Evolutionary conservation across 1,140 invertebrate genomes (phyloP), one percentile per base, ranked within the genome.

Genomic region (Drosophila busckii): DNA sequence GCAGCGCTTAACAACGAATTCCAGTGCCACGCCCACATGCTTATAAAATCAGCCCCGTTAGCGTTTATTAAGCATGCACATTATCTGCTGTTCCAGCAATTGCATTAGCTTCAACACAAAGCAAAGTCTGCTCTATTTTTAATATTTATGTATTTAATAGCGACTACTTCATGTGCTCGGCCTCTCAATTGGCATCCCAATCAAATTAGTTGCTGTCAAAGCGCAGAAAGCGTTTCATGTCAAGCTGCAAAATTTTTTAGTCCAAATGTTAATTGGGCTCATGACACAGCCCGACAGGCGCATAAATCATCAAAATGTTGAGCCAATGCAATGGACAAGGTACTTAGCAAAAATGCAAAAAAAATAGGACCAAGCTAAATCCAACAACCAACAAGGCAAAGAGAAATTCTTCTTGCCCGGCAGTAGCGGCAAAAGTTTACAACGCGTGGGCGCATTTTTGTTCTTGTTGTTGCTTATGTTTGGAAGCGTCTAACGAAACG

Each of bases 181-280:
- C 3, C 1, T 19, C 41, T 22, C 12, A 23, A 25, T 40, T 20
- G 9, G 42, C 38, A 6, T 3, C 2, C 65, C 61, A 78, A 76
- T 76, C 62, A 71, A 71, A 71, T 71, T 71, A 61, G 61, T 23
- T 44, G 61, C 38, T 48, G 32, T 23, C 45, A 44, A 73, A 62
- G 52, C 44, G 15, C 2, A 34, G 32, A 54, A 46, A 17, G 25
- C 16, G 50, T 48, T 55, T 38, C 46, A 34, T 28, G 17, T 65
- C 48, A 35, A 60, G 48, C 56, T 38, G 61, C 63, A 63, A 70
- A 63, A 44, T 34, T 54, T 17, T 35, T 35, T 42, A 59, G 55
- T 40, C 42, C 28, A 80, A 80, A 80, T 80, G 73, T 80, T 80
- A 80, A 80, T 80, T 80, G 73, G 73, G 73, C 68, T 80, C 73